Conservation (phyloP, 2,797 vertebrate genomes). For the Astyanax mexicanus region DNA sequence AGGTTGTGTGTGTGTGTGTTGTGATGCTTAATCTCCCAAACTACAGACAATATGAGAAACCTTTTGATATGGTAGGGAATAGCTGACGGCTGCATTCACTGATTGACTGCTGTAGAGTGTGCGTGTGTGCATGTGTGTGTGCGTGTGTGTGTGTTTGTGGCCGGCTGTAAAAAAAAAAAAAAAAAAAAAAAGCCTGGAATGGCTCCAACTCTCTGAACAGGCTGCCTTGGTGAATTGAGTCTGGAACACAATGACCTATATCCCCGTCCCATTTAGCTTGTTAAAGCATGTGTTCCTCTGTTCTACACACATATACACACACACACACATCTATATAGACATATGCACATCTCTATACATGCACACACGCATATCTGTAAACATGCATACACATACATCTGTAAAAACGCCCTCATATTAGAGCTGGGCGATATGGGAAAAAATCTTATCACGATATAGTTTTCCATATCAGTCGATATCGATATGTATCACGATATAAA, state of each 20-base stretch:
- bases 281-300: slow-evolving; percentile 52
- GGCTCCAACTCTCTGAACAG: slow-evolving; percentile 67
- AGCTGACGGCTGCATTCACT: neutral
- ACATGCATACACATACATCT: too few relatives aligned
- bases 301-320: slow-evolving; percentile 9
- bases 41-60: neutral
- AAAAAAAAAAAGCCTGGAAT: too few relatives aligned
- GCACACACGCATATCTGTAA: too few relatives aligned
- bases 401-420: too few relatives aligned
- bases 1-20: neutral
- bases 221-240: slow-evolving; percentile 60
- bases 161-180: slow-evolving; percentile 32
- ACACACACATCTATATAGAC: neutral
- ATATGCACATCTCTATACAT: neutral
- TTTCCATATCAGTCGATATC: too few relatives aligned
- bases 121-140: slow-evolving; percentile 41
- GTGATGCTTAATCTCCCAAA: neutral
- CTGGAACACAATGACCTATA: slow-evolving; percentile 72
- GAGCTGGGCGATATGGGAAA: too few relatives aligned
- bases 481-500: too few relatives aligned
- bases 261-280: slow-evolving; percentile 66
- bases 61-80: too few relatives aligned
- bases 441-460: too few relatives aligned
- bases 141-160: slow-evolving; percentile 54
- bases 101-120: neutral